Evolutionary conservation across 2,113 vertebrate genomes (phyloP).

Genomic region (Sebastes schlegelii): DNA sequence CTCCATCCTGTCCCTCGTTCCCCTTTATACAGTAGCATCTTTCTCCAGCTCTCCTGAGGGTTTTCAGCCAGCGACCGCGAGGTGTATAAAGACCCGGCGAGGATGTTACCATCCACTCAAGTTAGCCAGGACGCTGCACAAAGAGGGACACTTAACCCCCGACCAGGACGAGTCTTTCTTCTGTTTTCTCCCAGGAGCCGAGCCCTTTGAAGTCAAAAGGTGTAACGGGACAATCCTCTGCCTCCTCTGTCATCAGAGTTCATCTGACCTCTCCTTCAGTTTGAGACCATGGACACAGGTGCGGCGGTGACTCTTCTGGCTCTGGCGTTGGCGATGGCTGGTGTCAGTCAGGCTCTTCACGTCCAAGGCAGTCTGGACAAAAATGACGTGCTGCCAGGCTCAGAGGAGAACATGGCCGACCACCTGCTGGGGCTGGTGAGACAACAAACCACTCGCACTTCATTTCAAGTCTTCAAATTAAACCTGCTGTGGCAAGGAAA

Average conservation of each 20-base stretch:
- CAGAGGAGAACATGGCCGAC: constrained; percentile 69
- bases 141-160: constrained; percentile 16
- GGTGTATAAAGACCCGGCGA: constrained; percentile 66
- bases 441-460: constrained; percentile 24
- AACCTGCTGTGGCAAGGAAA: background rate
- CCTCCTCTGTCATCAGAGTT: constrained; percentile 1
- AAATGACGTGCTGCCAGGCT: constrained; percentile 52
- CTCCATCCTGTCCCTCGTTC: constrained; percentile 59
- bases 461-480: background rate
- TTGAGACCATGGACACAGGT: constrained; percentile 74
- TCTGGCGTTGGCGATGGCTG: constrained; percentile 76
- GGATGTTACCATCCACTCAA: constrained; percentile 21
- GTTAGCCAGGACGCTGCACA: constrained; percentile 5
- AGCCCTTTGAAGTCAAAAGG: constrained; percentile 12
- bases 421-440: constrained; percentile 79
- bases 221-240: background rate
- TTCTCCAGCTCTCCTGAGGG: constrained; percentile 53
- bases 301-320: constrained; percentile 75
- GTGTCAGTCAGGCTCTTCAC: constrained; percentile 73
- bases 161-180: background rate
- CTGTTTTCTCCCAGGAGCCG: background rate
- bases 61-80: background rate
- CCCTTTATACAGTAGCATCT: constrained; percentile 50
- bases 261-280: constrained; percentile 23
- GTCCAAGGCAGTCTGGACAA: constrained; percentile 60